phyloP scores from a whole-genome alignment of 2,797 vertebrate species.

The Pitangus sulphuratus region DNA sequence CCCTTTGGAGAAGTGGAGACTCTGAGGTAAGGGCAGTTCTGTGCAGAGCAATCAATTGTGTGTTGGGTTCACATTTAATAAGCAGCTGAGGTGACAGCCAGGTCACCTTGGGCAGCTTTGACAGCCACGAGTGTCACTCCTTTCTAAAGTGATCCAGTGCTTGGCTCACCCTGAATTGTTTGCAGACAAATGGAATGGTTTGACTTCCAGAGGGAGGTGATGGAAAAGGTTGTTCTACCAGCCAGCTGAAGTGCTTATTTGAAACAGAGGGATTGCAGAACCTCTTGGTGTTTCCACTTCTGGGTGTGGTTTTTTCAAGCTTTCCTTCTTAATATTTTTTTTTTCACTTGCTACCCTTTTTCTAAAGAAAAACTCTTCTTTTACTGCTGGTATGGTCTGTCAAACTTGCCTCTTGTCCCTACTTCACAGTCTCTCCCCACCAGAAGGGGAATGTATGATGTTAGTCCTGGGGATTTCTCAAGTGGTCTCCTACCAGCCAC shows the following conservation, averaged over 20 bases:
- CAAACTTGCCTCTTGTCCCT: background rate
- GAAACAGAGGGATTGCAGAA: background rate
- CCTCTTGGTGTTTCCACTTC: background rate
- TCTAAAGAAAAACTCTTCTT: background rate
- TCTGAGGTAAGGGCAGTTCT: background rate
- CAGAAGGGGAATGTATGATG: background rate
- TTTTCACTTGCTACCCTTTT: background rate
- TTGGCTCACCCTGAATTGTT: background rate
- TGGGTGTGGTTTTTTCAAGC: background rate
- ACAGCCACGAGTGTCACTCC: background rate
- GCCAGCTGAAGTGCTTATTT: background rate
- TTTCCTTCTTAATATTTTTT: background rate
- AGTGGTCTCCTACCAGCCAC: conserved; percentile 43
- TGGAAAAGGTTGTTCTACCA: background rate
- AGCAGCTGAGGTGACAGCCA: background rate
- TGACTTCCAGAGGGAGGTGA: background rate
- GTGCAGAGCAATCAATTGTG: background rate
- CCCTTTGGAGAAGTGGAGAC: background rate
- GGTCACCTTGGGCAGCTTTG: background rate
- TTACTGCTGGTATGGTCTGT: background rate
- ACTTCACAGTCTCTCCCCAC: background rate
- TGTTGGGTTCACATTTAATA: background rate
- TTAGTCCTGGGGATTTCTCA: background rate
- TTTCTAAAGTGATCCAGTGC: background rate
- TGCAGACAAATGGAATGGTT: background rate